These are phyloP conservation scores for Zalophus californianus DNA, from an alignment of 2,797 vertebrate species.

Conservation along the genomic window DNA sequence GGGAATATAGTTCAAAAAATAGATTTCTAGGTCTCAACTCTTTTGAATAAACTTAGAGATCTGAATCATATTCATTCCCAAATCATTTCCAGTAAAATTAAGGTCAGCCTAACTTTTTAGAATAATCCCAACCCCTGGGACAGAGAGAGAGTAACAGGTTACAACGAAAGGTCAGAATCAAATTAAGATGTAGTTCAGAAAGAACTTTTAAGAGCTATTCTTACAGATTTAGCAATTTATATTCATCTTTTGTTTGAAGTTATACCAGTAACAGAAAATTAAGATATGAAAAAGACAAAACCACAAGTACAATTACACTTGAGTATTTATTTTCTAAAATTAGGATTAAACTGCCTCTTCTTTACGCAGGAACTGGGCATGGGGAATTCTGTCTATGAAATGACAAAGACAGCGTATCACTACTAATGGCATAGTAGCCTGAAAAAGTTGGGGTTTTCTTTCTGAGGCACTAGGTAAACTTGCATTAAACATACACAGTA, in stretches of 20 bases:
- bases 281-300: conserved; percentile 66
- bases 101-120: not conserved
- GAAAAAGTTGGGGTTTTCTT: conserved; percentile 40
- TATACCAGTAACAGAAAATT: conserved; percentile 1
- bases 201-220: conserved; percentile 25
- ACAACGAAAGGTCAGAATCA: conserved; percentile 33
- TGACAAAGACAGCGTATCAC: not conserved
- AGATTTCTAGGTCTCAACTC: not conserved
- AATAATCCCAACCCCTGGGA: not conserved
- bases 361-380: not conserved
- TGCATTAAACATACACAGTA: conserved; percentile 47
- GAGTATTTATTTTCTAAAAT: conserved; percentile 66
- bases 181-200: not conserved
- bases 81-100: conserved; percentile 28
- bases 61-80: not conserved
- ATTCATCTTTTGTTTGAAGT: conserved; percentile 27
- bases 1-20: not conserved
- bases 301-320: conserved; percentile 34
- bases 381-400: conserved; percentile 26
- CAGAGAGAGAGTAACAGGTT: conserved; percentile 6
- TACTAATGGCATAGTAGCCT: conserved; percentile 27
- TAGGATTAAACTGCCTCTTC: conserved; percentile 8
- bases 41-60: conserved; percentile 13
- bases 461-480: conserved; percentile 44
- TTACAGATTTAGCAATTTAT: conserved; percentile 9